Evolutionary conservation across 2,888 invertebrate species (phyloP).

Genomic region (Troides helena): DNA sequence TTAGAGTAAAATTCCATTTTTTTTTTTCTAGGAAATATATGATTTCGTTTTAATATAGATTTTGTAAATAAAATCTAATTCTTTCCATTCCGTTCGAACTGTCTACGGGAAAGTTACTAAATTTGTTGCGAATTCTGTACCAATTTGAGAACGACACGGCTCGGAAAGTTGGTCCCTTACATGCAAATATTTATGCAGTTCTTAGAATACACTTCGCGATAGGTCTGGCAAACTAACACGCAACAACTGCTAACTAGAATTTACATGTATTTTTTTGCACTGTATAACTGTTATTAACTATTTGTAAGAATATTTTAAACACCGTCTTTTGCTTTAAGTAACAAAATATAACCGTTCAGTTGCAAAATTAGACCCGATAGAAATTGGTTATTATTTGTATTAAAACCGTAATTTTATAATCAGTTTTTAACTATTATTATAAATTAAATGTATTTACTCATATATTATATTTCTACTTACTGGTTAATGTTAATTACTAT

Average conservation of each 20-base stretch:
- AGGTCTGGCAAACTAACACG: conserved; percentile 48
- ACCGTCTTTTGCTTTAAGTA: background rate
- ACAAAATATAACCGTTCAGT: background rate
- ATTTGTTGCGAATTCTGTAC: conserved; percentile 34
- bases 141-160: conserved; percentile 40
- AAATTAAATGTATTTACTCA: no score
- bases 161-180: conserved; percentile 41
- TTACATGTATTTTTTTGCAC: conserved; percentile 28
- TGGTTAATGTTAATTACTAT: no score
- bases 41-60: no score
- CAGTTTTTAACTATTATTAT: no score
- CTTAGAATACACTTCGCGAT: conserved; percentile 44
- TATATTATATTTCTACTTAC: no score
- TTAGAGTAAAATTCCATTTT: no score
- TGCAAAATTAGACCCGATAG: background rate
- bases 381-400: no score
- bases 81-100: background rate
- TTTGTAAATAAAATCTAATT: no score
- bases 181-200: conserved; percentile 48
- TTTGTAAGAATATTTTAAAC: conserved; percentile 1
- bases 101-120: conserved; percentile 16
- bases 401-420: no score
- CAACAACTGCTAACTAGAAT: conserved; percentile 42
- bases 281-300: conserved; percentile 19
- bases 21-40: no score